Conservation (phyloP, 2,113 vertebrate species). For the Dermatemys mawii region DNA sequence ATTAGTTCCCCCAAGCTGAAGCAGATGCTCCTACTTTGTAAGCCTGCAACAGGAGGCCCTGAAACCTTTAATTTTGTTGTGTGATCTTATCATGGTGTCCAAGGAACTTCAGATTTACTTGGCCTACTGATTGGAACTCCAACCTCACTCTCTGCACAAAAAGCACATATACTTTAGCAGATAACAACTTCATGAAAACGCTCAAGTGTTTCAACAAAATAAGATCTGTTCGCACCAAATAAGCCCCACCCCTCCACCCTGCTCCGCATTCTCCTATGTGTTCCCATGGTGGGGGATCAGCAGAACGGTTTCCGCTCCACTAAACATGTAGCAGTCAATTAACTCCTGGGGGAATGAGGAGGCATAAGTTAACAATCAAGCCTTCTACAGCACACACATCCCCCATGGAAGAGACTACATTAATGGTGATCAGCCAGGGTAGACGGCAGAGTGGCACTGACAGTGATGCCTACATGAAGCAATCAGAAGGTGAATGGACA, state of each 20-base stretch:
- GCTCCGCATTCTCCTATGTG: not conserved
- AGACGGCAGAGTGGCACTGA: constrained; percentile 9
- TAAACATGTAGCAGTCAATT: constrained; percentile 39
- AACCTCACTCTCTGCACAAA: fast-evolving
- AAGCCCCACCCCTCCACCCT: not conserved
- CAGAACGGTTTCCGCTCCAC: not conserved
- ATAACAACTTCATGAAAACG: not conserved
- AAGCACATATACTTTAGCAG: fast-evolving
- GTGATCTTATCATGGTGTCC: not conserved
- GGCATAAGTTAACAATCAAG: constrained; percentile 63
- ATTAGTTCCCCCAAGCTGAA: not conserved
- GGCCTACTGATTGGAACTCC: fast-evolving
- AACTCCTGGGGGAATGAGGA: constrained; percentile 61
- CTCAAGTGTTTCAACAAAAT: not conserved
- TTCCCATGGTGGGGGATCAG: constrained; percentile 22
- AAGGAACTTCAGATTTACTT: fast-evolving
- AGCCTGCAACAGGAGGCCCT: not conserved
- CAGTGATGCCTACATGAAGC: constrained; percentile 44
- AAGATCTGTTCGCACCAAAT: not conserved
- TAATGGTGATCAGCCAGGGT: constrained; percentile 45
- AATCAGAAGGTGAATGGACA: constrained; percentile 75
- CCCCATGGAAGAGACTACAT: not conserved
- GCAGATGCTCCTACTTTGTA: fast-evolving
- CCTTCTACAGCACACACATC: not conserved
- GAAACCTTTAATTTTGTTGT: fast-evolving